A percentile compares a stretch with the other conserved stretches of the same genome.
Evolutionary conservation across 2,797 vertebrate genomes (phyloP).

Genomic region (Helicolenus hilgendorfi): DNA sequence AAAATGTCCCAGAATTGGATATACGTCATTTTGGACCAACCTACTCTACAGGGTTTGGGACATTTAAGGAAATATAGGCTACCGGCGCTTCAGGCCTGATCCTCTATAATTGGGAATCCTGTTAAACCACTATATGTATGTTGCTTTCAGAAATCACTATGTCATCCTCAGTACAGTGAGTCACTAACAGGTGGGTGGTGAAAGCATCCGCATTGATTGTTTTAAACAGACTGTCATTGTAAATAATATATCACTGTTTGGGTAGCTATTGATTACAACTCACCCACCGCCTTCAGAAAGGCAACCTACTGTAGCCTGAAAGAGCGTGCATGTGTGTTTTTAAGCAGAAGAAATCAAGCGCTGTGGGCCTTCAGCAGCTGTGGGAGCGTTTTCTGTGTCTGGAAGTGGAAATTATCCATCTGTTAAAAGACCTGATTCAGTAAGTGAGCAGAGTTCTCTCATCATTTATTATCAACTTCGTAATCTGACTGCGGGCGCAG

Average conservation of each 20-base stretch:
- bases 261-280: conserved; percentile 48
- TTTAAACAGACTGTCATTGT: conserved; percentile 48
- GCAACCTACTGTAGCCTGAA: not conserved
- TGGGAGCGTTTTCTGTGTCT: not conserved
- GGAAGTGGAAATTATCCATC: conserved; percentile 1
- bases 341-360: not conserved
- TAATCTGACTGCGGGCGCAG: conserved; percentile 18
- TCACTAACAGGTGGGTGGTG: conserved; percentile 5
- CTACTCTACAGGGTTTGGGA: no score
- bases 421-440: conserved; percentile 31
- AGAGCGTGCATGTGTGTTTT: not conserved
- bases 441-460: conserved; percentile 11
- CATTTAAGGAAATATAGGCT: not conserved
- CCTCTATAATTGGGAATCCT: not conserved
- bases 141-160: not conserved
- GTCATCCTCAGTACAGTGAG: not conserved
- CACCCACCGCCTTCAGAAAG: conserved; percentile 11
- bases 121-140: not conserved
- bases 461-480: conserved; percentile 48
- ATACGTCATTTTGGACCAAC: not conserved
- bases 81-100: not conserved
- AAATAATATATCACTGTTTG: conserved; percentile 70
- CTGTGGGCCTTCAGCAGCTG: not conserved
- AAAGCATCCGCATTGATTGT: conserved; percentile 44
- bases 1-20: not conserved